Conservation (phyloP, 2,797 vertebrate species). For the Tragelaphus oryx region DNA sequence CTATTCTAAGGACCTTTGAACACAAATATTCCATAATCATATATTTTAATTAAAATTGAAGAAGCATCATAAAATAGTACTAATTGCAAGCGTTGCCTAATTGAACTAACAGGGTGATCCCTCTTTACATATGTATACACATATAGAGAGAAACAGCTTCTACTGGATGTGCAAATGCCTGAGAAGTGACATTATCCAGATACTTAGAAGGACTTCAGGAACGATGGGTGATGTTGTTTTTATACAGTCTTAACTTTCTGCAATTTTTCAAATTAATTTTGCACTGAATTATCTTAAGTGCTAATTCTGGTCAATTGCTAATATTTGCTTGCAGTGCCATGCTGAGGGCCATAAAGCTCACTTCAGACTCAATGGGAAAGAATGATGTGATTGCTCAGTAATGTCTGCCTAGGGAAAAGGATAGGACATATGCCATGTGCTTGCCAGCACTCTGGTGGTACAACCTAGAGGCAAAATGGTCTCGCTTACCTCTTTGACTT, state of each 20-base stretch:
- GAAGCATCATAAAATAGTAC: not conserved
- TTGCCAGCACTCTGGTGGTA: not conserved
- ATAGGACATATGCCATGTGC: not conserved
- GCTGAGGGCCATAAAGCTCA: not conserved
- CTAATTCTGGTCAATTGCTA: not conserved
- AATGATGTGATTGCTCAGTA: not conserved
- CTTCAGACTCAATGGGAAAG: not conserved
- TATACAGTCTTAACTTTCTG: not conserved
- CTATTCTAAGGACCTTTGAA: not conserved
- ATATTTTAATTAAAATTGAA: slow-evolving; percentile 8
- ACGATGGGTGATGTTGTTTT: not conserved
- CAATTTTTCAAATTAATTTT: not conserved
- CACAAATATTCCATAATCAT: not conserved
- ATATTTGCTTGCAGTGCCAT: not conserved
- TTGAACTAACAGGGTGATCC: not conserved
- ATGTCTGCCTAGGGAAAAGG: not conserved
- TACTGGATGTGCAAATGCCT: not conserved
- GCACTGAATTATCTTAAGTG: not conserved
- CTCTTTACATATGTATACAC: not conserved
- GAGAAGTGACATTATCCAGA: not conserved
- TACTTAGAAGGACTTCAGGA: not conserved
- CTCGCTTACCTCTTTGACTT: not conserved
- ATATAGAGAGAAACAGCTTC: not conserved
- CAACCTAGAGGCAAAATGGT: not conserved
- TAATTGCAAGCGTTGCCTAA: not conserved